Evolutionary conservation across 1,140 invertebrate species (phyloP).

Genomic region (Marisa cornuarietis): DNA sequence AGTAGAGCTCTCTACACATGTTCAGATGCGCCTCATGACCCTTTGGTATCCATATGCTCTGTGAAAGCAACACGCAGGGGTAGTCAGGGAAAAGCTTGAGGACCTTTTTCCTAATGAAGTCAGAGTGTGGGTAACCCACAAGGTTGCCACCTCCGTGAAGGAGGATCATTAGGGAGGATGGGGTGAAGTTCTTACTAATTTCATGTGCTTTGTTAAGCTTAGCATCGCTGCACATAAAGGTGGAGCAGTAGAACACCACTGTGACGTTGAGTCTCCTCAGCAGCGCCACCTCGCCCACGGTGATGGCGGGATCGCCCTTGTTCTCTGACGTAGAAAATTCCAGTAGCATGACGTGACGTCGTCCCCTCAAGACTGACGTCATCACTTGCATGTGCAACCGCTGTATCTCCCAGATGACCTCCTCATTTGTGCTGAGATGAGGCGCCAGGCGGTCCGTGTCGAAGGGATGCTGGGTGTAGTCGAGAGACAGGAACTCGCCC

Average conservation of each 20-base stretch:
- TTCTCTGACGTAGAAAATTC: slow-evolving; percentile 31
- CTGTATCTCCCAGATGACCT: slow-evolving; percentile 31
- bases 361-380: slow-evolving; percentile 12
- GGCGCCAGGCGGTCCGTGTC: slow-evolving; percentile 26
- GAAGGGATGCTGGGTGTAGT: not conserved
- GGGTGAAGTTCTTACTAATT: slow-evolving; percentile 3
- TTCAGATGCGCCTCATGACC: not conserved
- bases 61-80: slow-evolving; percentile 26
- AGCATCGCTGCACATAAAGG: not conserved
- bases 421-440: slow-evolving; percentile 17
- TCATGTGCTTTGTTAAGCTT: not conserved
- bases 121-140: slow-evolving; percentile 24
- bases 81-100: slow-evolving; percentile 20
- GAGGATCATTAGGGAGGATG: slow-evolving; percentile 27
- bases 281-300: slow-evolving; percentile 33
- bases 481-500: not conserved
- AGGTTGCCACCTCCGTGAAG: slow-evolving; percentile 36
- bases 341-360: slow-evolving; percentile 33
- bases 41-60: slow-evolving; percentile 23
- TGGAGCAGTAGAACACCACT: not conserved
- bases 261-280: slow-evolving; percentile 13
- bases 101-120: slow-evolving; percentile 3
- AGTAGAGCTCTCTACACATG: slow-evolving; percentile 12
- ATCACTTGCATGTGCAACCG: slow-evolving; percentile 28
- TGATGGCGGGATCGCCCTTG: slow-evolving; percentile 45